phyloP scores from a whole-genome alignment of 2,113 vertebrate genomes.

The Lonchura striata region DNA sequence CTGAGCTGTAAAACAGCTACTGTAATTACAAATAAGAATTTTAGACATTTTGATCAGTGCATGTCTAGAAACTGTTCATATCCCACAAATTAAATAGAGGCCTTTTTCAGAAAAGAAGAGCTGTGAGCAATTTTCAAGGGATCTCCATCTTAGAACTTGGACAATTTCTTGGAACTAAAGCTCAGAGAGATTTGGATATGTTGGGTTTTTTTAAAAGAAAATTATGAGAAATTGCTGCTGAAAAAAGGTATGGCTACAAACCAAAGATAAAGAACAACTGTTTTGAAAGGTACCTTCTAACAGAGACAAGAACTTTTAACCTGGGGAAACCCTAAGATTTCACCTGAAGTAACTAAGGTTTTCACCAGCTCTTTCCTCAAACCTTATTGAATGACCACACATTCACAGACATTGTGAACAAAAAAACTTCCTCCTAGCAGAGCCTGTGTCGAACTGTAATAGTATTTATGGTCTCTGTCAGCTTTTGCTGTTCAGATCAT shows the following conservation, averaged over 20 bases:
- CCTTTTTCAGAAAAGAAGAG: background rate
- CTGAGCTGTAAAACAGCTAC: background rate
- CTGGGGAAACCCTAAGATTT: background rate
- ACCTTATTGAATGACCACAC: background rate
- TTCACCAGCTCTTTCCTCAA: background rate
- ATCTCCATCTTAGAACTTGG: background rate
- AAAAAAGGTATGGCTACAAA: background rate
- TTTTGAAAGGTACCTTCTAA: background rate
- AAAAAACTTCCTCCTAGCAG: background rate
- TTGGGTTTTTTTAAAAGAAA: background rate
- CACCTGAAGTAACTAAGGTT: background rate
- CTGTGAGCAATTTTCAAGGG: fast-evolving
- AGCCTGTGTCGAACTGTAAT: background rate
- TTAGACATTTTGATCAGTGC: background rate
- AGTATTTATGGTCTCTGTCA: background rate
- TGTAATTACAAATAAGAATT: background rate
- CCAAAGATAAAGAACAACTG: background rate
- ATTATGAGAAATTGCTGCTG: background rate
- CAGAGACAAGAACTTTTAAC: background rate
- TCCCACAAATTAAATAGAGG: background rate
- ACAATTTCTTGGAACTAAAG: background rate
- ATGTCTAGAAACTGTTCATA: background rate
- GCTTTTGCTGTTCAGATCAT: background rate
- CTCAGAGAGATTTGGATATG: background rate
- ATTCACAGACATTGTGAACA: background rate